These are phyloP conservation scores for Hydrotaea diabolus DNA, from an alignment of 2,888 invertebrate species.

Conservation along the genomic window DNA sequence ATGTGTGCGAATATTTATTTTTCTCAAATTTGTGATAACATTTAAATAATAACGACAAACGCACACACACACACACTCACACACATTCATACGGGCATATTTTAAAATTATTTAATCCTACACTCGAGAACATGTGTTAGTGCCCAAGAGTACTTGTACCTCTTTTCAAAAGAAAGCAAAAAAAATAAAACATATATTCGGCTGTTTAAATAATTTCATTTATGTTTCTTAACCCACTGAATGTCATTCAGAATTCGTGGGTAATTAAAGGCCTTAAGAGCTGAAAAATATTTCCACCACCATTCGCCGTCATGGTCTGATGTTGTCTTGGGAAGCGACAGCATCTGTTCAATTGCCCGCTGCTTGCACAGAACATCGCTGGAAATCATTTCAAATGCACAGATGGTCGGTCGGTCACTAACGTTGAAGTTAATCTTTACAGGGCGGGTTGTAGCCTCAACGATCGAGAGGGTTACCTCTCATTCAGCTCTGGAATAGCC, in stretches of 20 bases:
- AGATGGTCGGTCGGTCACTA: conserved; percentile 23
- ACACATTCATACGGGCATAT: no score
- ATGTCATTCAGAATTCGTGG: not conserved
- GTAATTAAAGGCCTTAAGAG: no score
- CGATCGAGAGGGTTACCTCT: not conserved
- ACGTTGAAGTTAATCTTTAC: not conserved
- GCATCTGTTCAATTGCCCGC: conserved; percentile 2
- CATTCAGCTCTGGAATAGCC: not conserved
- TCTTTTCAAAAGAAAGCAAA: no score
- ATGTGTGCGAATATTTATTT: not conserved
- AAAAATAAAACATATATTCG: no score
- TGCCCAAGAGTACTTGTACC: no score
- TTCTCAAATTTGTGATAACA: not conserved
- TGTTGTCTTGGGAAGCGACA: not conserved
- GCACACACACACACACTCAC: no score
- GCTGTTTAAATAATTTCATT: no score
- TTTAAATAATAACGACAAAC: not conserved
- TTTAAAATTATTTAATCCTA: conserved; percentile 7
- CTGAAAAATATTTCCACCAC: not conserved
- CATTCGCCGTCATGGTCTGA: not conserved
- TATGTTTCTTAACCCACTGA: no score
- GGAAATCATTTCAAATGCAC: not conserved
- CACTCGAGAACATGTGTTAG: no score
- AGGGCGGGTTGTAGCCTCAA: not conserved
- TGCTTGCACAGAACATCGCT: no score